Base-by-base conservation (phyloP, 2,888 invertebrate genomes). In the Watsonalla cultraria region DNA sequence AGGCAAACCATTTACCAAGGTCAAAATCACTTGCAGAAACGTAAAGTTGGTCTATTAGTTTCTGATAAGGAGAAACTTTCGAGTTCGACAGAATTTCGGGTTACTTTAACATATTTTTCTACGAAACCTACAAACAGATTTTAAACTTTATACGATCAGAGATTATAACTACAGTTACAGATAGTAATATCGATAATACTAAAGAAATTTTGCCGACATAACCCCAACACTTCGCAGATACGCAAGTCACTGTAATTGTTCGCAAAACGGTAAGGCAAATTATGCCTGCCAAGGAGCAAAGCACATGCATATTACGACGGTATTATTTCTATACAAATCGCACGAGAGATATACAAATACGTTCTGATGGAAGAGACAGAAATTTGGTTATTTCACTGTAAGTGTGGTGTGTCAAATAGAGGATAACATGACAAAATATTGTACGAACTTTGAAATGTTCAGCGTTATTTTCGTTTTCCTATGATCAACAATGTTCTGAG, bases 241-340 rank as follows among this genome's bases (percentile, higher is more conserved):
- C 71, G 62, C 62, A 70, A 70, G 70, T 64, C 61, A 54, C 65
- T 55, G 84, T 86, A 86, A 87, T 87, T 85, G 84, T 82, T 76
- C 62, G 76, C 76, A 79, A 82, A 84, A 82, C 81, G 79, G 65
- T 66, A 66, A 64, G 70, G 82, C 81, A 85, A 89, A 88, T 88
- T 87, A 84, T 79, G 80, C 74, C 80, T 70, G 74, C 74, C 78
- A 80, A 86, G 86, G 83, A 80, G 78, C 82, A 84, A 77, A 72
- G 74, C 70, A 69, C 66, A 61, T 60, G 60, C 60, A 62, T 64
- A 72, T 70, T 70, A 70, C 71, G 66, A 59, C 59, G 77, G 75
- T 82, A 84, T 85, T 83, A 86, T 82, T 82, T 73, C 84, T 80
- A 80, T 82, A 87, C 86, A 86, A 86, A 88, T 86, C 81, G 82